Conservation (phyloP, 30 jellyfish, hydroid and myxozoan species). For the Clytia hemisphaerica region DNA sequence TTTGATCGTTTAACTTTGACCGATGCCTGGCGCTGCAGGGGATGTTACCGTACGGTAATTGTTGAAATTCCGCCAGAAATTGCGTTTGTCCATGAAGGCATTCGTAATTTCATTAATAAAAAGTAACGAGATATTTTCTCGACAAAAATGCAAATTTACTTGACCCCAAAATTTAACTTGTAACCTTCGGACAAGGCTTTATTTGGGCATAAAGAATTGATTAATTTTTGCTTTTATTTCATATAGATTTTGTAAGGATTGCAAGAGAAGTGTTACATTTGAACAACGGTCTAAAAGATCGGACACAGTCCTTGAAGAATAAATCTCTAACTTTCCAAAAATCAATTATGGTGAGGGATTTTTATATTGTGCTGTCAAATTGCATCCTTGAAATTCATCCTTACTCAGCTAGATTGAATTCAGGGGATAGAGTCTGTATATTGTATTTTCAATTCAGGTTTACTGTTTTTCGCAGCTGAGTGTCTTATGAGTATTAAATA, state of each 20-base stretch:
- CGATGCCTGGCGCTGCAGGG: neutral
- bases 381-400: too few species aligned
- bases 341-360: too few species aligned
- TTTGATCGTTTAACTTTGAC: too few species aligned
- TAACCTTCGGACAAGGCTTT: neutral
- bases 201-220: neutral
- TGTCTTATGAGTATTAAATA: too few species aligned
- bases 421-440: too few species aligned
- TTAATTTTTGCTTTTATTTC: neutral
- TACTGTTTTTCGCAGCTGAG: too few species aligned
- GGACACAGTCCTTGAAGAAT: conserved; percentile 36
- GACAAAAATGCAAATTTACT: neutral
- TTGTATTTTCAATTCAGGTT: too few species aligned
- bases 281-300: conserved; percentile 29
- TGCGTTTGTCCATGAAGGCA: too few species aligned
- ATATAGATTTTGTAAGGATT: conserved; percentile 58
- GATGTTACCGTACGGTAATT: neutral
- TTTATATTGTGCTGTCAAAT: too few species aligned
- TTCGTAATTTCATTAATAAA: too few species aligned
- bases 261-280: conserved; percentile 57
- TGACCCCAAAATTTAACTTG: neutral
- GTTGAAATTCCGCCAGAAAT: neutral
- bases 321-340: too few species aligned
- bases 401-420: too few species aligned
- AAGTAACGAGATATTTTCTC: neutral